Conservation (phyloP, 2,113 vertebrate species). For the Mesitornis unicolor region DNA sequence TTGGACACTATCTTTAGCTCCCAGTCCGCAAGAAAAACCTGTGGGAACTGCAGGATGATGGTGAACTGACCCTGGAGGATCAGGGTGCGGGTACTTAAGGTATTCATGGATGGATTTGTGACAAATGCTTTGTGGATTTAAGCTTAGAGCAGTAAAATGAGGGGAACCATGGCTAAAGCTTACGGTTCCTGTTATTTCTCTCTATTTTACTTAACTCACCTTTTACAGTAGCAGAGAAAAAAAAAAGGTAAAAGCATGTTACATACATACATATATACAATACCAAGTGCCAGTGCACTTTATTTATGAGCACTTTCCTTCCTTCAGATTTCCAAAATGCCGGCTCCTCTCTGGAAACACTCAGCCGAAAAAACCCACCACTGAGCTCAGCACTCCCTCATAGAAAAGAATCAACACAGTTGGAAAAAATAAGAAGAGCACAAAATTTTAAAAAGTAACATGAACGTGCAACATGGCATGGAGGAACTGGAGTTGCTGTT, state of each 20-base stretch:
- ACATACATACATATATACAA: neutral
- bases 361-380: neutral
- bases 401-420: neutral
- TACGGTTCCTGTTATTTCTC: neutral
- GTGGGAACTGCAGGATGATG: neutral
- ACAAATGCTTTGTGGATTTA: neutral
- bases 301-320: neutral
- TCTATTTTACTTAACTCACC: neutral
- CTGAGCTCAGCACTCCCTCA: neutral
- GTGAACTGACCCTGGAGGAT: neutral
- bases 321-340: neutral
- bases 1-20: neutral
- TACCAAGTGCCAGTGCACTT: neutral
- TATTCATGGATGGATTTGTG: too few relatives aligned
- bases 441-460: neutral
- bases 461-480: neutral
- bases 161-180: neutral
- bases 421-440: neutral
- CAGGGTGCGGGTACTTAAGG: neutral
- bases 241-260: neutral
- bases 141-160: neutral
- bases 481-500: neutral
- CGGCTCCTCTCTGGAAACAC: conserved; percentile 14
- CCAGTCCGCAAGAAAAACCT: neutral
- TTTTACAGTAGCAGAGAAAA: neutral